Base-by-base conservation (phyloP, 2,797 vertebrate species). In the Lagothrix lagotricha region DNA sequence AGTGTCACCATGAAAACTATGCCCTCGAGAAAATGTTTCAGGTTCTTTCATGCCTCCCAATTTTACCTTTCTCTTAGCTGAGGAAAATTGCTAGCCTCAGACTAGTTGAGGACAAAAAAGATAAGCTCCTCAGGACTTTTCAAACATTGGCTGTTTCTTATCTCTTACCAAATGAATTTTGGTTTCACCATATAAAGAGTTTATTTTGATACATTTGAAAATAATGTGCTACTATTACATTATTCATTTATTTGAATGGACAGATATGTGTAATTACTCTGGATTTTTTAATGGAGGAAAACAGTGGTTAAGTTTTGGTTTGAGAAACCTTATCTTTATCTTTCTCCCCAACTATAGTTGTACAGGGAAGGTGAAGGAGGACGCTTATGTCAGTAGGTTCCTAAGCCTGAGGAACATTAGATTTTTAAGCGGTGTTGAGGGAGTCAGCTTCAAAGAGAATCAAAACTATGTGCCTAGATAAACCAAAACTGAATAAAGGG, bases 401-500 rank as follows among this genome's bases (percentile, higher is more conserved):
- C n/a, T 54, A 77, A 93, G 61, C 73, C 87, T 86, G 72, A 94
- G 75, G 81, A 93, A 93, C 61, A 96, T 93, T 76, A 82, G 87
- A 94, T 73, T 95, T 97, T 96, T 95, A 97, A 95, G 81, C 92
- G 58, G 77, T 61, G 61, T 44, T 52, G 22, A 92, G n/a, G 41
- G 33, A 76, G 28, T 54, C 67, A 24, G 41, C 75, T 97, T 97
- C 90, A 97, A 97, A 97, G 92, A 96, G 85, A 96, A 96, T 96
- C 57, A 97, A 96, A 97, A 94, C 77, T 80, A 83, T 80, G 39
- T 86, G 86, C 75, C 52, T 52, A 93, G 58, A 72, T 88, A 84
- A 96, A 90, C 67, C 64, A 58, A 44, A 97, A 84, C 75, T 33
- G 88, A 97, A 95, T 96, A 97, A 97, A 95, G 77, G 92, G 28